phyloP scores from a whole-genome alignment of 2,113 vertebrate species.

The Vidua macroura region DNA sequence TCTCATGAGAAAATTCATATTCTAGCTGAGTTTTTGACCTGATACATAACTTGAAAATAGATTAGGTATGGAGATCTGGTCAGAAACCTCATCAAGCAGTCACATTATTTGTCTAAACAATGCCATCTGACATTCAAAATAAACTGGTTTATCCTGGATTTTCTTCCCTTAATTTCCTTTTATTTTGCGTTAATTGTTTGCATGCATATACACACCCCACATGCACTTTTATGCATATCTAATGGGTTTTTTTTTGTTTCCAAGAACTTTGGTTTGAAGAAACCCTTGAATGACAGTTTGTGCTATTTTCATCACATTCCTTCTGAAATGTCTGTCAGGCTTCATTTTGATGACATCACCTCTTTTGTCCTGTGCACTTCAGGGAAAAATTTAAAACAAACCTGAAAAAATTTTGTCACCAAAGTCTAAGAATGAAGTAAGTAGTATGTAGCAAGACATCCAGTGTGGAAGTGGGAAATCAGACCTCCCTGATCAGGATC shows the following conservation, averaged over 20 bases:
- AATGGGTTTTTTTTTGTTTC: neutral
- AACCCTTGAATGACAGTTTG: neutral
- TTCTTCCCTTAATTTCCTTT: neutral
- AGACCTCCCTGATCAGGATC: neutral
- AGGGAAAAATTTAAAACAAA: neutral
- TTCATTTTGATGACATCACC: neutral
- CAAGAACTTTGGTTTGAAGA: neutral
- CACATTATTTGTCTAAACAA: neutral
- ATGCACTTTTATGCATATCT: neutral
- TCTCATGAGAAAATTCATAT: neutral
- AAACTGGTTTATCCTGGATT: neutral
- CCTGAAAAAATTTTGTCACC: neutral
- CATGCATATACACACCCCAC: fast-evolving
- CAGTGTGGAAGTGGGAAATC: neutral
- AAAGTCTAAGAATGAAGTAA: neutral
- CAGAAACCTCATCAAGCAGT: neutral
- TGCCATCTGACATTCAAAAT: neutral
- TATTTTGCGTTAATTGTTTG: neutral
- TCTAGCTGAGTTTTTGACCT: neutral
- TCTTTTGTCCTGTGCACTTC: neutral
- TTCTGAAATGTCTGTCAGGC: neutral
- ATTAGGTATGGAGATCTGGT: neutral
- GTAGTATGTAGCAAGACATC: neutral
- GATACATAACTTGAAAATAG: neutral
- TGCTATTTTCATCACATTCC: neutral